phyloP scores from a whole-genome alignment of 1,140 invertebrate genomes.

The Camponotus vicinus region DNA sequence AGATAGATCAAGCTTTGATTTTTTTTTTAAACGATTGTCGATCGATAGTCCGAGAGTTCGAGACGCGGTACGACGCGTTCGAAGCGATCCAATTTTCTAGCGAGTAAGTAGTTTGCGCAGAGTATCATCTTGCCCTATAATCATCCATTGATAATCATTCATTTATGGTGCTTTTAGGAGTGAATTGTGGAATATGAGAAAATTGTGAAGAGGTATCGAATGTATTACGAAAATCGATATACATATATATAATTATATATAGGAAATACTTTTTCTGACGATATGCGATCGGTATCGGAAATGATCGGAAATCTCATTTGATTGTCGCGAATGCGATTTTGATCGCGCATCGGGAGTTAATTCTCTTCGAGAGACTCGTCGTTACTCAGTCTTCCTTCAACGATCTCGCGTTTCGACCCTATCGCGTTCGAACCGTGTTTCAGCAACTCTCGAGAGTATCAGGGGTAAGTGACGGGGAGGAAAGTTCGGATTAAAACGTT shows the following conservation, averaged over 20 bases:
- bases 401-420: constrained; percentile 20
- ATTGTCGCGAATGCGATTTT: not conserved
- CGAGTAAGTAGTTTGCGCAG: not conserved
- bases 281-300: not conserved
- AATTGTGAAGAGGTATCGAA: not conserved
- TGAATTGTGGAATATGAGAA: not conserved
- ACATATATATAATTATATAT: not conserved
- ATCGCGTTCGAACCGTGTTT: not conserved
- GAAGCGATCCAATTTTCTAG: not conserved
- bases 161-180: constrained; percentile 31
- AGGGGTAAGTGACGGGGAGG: not conserved
- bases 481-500: constrained; percentile 7
- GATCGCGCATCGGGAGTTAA: constrained; percentile 5
- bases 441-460: constrained; percentile 1
- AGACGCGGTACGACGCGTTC: not conserved
- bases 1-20: constrained; percentile 19
- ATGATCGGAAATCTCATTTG: not conserved
- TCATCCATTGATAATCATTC: constrained; percentile 16
- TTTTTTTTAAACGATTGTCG: not conserved
- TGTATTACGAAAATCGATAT: not conserved
- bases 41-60: constrained; percentile 4
- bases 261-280: not conserved
- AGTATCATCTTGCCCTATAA: not conserved
- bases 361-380: not conserved
- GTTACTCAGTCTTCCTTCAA: constrained; percentile 62